These are phyloP conservation scores for Troglohyphantes excavatus DNA, from an alignment of 2,888 invertebrate species.

Conservation along the genomic window DNA sequence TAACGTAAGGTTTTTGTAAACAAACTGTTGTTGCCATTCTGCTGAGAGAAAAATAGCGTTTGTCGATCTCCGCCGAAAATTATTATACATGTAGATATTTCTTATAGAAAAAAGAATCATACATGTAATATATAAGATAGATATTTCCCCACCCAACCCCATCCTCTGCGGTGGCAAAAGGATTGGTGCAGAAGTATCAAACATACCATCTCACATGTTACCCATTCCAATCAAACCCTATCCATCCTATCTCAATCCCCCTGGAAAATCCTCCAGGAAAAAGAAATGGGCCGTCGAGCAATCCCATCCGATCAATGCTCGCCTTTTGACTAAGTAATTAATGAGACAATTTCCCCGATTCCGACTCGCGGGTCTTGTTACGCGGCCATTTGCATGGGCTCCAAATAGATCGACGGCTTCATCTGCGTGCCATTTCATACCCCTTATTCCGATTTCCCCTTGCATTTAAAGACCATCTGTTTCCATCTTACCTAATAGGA, in stretches of 20 bases:
- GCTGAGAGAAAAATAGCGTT: no score
- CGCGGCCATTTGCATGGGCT: slow-evolving; percentile 40
- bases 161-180: no score
- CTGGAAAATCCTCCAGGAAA: neutral
- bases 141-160: no score
- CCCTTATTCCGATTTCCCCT: slow-evolving; percentile 29
- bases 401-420: slow-evolving; percentile 41
- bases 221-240: neutral
- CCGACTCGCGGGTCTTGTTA: slow-evolving; percentile 29
- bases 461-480: slow-evolving; percentile 36
- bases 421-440: slow-evolving; percentile 24
- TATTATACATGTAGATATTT: no score
- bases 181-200: no score
- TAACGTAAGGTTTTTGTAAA: no score
- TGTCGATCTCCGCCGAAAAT: no score
- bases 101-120: no score
- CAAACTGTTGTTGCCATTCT: no score
- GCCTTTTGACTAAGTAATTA: slow-evolving; percentile 40
- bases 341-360: slow-evolving; percentile 20
- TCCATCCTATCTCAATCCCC: neutral
- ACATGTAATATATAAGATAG: no score
- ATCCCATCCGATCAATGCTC: neutral
- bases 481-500: slow-evolving; percentile 68
- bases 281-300: neutral
- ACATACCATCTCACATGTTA: no score